Evolutionary conservation across 1,140 invertebrate species (phyloP), one percentile per base, ranked within the genome.

Genomic region (Drosophila sproati): DNA sequence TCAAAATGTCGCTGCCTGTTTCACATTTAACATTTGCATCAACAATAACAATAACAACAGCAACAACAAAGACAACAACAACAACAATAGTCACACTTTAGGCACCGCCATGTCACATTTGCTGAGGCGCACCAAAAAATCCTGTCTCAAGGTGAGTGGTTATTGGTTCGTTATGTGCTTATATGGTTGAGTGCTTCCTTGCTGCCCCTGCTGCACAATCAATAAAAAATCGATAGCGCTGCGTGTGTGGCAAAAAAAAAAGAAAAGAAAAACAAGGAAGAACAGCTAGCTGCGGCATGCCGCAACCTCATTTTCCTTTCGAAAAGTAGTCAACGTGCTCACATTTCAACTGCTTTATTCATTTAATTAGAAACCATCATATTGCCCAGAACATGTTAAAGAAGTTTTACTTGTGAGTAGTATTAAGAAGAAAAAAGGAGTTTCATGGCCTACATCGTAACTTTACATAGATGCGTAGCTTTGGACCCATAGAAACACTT

Each of bases 81-180:
- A 48, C 37, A 47, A 66, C 48, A 56, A 64, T 45, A 70, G 66
- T 8, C 31, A 48, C 43, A 55, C 10, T 39, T 50, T 29, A 34
- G 37, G 37, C 31, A 34, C 54, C 43, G 51, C 29, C 29, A 92
- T 92, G 91, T 91, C 91, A 52, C 85, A 92, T 56, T 82, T 92
- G 79, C 78, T 92, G 39, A 91, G 79, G 74, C 87, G 91, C 79
- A 92, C 91, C 63, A 92, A 91, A 56, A 92, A 92, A 59, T 91
- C 91, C 67, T 92, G 91, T 73, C 74, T 92, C 57, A 92, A 92
- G 91, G 91, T 92, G 71, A 92, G 83, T 73, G 20, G 20, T 20
- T 20, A 20, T 64, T 43, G 39, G 7, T 47, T 34, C 34, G 47
- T 52, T 10, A 5, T 39, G 43, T 50, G 32, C 7, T 34, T n/a